Percentiles rank a stretch among this genome's conserved stretches.
Conservation (phyloP, 2,797 vertebrate genomes). For the Brachyrhaphis roseni region DNA sequence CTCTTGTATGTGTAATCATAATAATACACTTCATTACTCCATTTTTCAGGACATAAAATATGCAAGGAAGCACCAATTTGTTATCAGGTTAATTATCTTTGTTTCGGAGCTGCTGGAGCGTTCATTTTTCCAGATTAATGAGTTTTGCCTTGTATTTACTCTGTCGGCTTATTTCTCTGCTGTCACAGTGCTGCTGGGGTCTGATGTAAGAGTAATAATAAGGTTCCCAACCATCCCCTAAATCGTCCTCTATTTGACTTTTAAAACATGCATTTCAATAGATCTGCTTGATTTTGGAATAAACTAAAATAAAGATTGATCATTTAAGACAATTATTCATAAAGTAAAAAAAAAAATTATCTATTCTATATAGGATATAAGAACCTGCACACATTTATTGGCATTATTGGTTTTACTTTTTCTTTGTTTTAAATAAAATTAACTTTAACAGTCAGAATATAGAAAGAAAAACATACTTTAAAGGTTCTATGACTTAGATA, state of each 20-base stretch:
- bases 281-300: neutral
- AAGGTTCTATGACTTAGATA: neutral
- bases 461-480: neutral
- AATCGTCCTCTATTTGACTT: neutral
- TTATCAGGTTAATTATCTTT: conserved; percentile 81
- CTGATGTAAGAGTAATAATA: conserved; percentile 45
- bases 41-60: conserved; percentile 69
- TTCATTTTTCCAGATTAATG: conserved; percentile 75
- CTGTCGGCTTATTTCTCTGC: conserved; percentile 43
- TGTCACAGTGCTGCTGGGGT: conserved; percentile 32
- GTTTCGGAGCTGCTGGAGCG: conserved; percentile 72
- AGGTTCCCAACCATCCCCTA: neutral
- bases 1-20: conserved; percentile 57
- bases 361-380: neutral
- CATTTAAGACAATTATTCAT: neutral
- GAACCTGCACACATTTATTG: neutral
- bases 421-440: neutral
- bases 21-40: conserved; percentile 73
- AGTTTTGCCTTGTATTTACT: conserved; percentile 75
- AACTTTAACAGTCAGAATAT: neutral
- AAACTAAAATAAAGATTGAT: neutral
- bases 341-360: neutral
- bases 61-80: conserved; percentile 74
- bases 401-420: neutral
- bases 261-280: neutral